Base-by-base conservation (phyloP, 2,113 vertebrate species). In the Dipodomys spectabilis region DNA sequence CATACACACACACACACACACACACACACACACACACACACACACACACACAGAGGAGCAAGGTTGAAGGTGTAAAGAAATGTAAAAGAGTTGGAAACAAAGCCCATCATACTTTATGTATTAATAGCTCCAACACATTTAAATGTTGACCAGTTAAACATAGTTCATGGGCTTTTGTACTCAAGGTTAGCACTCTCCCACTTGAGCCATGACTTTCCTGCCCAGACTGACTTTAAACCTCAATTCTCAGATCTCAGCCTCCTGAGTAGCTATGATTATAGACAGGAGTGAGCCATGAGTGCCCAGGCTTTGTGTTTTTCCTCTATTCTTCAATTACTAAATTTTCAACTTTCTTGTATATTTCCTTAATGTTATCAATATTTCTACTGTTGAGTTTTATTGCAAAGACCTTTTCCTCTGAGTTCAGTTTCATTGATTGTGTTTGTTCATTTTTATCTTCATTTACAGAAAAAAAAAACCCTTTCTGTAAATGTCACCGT, bases 1-100 rank as follows among this genome's bases (percentile, higher is more conserved):
- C 12, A 12, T 2, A 49, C 12, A 49, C 49, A 49, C 10, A 49
- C 10, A 49, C 12, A 49, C 39, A 98, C 96, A 49, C 12, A 49
- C 2, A 49, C 49, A 49, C 12, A 49, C 12, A 49, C 2, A 49
- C 12, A 12, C 49, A 49, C 11, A 49, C 45, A 49, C 45, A 49
- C 5, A 49, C 6, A 49, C n/a, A n/a, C n/a, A n/a, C n/a, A n/a
- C n/a, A n/a, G 39, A 45, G 79, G 86, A 39, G 1, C 12, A 94
- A 82, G 73, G 78, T 22, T 81, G 65, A 93, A 88, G 69, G 77
- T 94, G 86, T 62, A 13, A 72, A 85, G 57, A 95, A 95, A 97
- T 89, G 95, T 91, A 96, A 93, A 39, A 98, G 96, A 98, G 96
- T 96, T 97, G 97, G 49, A 49, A 49, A 49, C 49, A 49, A 49